phyloP scores from a whole-genome alignment of 2,113 vertebrate genomes.

The Seriola quinqueradiata region DNA sequence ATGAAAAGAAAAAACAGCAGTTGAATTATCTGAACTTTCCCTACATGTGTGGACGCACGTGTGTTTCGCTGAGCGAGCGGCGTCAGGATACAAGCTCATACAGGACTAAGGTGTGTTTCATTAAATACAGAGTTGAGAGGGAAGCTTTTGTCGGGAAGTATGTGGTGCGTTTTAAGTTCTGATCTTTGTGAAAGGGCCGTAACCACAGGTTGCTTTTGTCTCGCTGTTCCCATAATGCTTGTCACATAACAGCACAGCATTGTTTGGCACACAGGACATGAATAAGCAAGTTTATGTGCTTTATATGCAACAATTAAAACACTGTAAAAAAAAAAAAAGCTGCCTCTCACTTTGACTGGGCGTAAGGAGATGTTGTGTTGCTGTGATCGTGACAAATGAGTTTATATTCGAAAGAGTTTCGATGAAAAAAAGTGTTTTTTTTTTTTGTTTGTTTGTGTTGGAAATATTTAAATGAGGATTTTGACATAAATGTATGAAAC shows the following conservation, averaged over 20 bases:
- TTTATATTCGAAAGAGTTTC: not conserved
- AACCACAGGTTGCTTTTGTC: constrained; percentile 62
- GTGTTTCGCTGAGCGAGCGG: constrained; percentile 24
- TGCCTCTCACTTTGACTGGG: not conserved
- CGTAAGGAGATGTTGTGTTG: not conserved
- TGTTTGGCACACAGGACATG: constrained; percentile 46
- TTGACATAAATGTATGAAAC: not conserved
- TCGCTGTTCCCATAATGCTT: constrained; percentile 44
- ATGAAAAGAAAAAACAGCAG: constrained; percentile 2
- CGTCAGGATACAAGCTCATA: constrained; percentile 70
- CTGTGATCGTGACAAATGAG: not conserved
- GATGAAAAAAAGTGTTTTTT: not conserved
- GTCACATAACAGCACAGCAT: constrained; percentile 50
- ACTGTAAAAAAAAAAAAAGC: not conserved
- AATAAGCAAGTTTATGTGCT: constrained; percentile 51
- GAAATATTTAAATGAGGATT: not conserved
- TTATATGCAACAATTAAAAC: not conserved
- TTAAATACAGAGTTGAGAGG: constrained; percentile 43
- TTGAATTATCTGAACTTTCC: constrained; percentile 31
- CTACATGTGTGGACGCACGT: not conserved
- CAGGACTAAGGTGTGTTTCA: constrained; percentile 79
- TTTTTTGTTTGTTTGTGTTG: too few relatives aligned
- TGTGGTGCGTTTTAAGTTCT: constrained; percentile 29
- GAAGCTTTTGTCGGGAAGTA: constrained; percentile 68
- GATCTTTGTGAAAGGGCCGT: constrained; percentile 43